phyloP scores from a whole-genome alignment of 1,140 invertebrate genomes.

The Euborellia annulipes region DNA sequence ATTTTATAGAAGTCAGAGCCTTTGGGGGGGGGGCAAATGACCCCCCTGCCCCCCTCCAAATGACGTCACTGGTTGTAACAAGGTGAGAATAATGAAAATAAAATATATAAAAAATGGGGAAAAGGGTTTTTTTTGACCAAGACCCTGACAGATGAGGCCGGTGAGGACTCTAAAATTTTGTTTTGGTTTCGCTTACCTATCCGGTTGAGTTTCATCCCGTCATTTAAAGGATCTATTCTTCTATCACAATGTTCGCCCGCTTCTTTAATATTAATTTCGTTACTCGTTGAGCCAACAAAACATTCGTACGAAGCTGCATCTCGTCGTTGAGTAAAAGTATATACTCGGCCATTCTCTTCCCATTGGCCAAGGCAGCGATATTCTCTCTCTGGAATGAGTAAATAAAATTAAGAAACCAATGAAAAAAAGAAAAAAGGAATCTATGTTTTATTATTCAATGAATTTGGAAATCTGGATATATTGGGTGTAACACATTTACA shows the following conservation, averaged over 20 bases:
- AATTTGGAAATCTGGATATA: no score
- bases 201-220: constrained; percentile 48
- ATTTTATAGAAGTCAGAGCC: no score
- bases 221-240: constrained; percentile 37
- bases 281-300: constrained; percentile 45
- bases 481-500: no score
- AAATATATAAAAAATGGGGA: no score
- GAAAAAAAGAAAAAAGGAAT: background rate
- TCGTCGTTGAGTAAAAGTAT: constrained; percentile 50
- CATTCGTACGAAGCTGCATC: constrained; percentile 49
- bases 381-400: constrained; percentile 37
- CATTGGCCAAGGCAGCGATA: constrained; percentile 55
- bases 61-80: background rate
- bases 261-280: constrained; percentile 48
- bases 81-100: background rate
- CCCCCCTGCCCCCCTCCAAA: no score
- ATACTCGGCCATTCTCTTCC: constrained; percentile 46
- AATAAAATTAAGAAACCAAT: background rate
- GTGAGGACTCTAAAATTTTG: no score
- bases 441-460: background rate
- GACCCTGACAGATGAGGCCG: no score
- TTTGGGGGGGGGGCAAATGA: no score
- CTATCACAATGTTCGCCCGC: constrained; percentile 51
- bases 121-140: no score
- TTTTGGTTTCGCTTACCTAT: constrained; percentile 26